phyloP scores from a whole-genome alignment of 2,888 invertebrate genomes.

The Phymatocera aterrima region DNA sequence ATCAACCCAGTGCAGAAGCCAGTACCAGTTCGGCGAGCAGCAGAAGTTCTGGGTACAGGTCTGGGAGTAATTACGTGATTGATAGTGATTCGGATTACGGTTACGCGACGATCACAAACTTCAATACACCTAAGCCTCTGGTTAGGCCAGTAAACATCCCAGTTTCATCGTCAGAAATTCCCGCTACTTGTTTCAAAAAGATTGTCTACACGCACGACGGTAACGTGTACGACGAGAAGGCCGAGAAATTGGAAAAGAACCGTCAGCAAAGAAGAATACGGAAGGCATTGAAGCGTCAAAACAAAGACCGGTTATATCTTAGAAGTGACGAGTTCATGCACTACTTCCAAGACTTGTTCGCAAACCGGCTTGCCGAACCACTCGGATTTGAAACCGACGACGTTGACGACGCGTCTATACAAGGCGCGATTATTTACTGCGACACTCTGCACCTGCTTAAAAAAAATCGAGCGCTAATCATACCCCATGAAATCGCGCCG shows the following conservation, averaged over 20 bases:
- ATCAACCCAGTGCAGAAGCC: conserved; percentile 27
- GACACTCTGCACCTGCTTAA: conserved; percentile 74
- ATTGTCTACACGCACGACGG: conserved; percentile 62
- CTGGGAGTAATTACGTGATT: conserved; percentile 69
- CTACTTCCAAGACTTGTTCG: conserved; percentile 82
- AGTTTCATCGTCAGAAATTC: conserved; percentile 57
- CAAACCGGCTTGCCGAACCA: conserved; percentile 78
- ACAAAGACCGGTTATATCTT: conserved; percentile 71
- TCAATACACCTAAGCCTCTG: conserved; percentile 78
- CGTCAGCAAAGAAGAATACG: conserved; percentile 62
- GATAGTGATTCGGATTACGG: conserved; percentile 78
- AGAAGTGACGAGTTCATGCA: conserved; percentile 83
- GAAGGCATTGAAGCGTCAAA: conserved; percentile 59
- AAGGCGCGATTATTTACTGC: conserved; percentile 83
- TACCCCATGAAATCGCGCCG: conserved; percentile 83
- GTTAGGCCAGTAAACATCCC: conserved; percentile 47
- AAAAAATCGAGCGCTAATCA: conserved; percentile 57
- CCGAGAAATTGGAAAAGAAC: conserved; percentile 59
- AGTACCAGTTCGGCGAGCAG: conserved; percentile 64
- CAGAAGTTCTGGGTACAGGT: conserved; percentile 77
- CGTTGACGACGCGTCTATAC: conserved; percentile 78
- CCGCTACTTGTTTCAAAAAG: conserved; percentile 65
- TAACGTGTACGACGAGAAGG: conserved; percentile 61
- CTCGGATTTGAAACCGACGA: conserved; percentile 78
- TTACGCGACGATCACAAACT: conserved; percentile 80